Base-by-base conservation (phyloP, 2,888 invertebrate species). In the Agrenia bidenticulata region DNA sequence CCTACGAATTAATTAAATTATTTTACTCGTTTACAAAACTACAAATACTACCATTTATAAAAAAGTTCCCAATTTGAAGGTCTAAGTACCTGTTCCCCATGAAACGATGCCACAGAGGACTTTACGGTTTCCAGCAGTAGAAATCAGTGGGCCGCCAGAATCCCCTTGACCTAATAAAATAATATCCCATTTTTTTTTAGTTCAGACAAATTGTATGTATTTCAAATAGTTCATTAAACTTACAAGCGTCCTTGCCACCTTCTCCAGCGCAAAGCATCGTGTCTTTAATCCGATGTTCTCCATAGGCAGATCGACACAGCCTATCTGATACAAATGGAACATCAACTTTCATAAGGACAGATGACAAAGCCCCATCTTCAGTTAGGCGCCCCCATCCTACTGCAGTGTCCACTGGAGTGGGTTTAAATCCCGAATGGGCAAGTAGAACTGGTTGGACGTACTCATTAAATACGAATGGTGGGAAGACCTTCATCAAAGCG, bases 41-140 rank as follows among this genome's bases (percentile, higher is more conserved):
- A 9, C 45, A 45, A 15, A 5, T 17, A 11, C 5, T 9, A 5
- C 15, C n/a, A 5, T 45, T 45, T 17, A 39, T 39, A 39, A 39
- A 17, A 19, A 11, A 45, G 15, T 45, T 45, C 19, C 5, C 5
- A 17, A 9, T 17, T 15, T 45, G 5, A 45, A 45, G 5, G 4
- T 45, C 45, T n/a, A 11, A 45, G 7, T 17, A 11, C 66, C 66
- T 1, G 54, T 39, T 0, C 81, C 80, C 80, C 80, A 81, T 63
- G 79, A 79, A 4, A 80, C 80, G 56, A 81, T 73, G 7, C 81
- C 81, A 67, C 80, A 80, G 19, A 80, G 73, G 69, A 77, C 74
- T 15, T 77, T 77, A 26, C 76, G 75, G 60, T 77, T 77, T 5
- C 63, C 41, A 23, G 73, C 62, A 42, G 70, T 71, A 68, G 80